A percentile compares a stretch with the other conserved stretches of the same genome.
Conservation (phyloP, 2,888 invertebrate species). For the Hipparchia sbordonii region DNA sequence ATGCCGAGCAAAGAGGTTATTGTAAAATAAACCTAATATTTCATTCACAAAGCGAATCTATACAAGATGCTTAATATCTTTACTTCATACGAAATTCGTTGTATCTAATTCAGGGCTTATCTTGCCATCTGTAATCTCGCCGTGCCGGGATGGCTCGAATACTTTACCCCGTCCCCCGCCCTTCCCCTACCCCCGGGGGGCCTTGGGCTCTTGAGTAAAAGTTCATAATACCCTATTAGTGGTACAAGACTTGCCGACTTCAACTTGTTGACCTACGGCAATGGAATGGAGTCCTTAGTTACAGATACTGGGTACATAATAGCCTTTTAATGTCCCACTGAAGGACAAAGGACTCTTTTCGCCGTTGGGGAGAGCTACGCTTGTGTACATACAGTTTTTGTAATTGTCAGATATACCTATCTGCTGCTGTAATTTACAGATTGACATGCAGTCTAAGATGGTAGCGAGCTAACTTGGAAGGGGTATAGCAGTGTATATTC, state of each 20-base stretch:
- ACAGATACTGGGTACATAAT: slow-evolving; percentile 7
- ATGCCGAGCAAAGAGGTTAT: slow-evolving; percentile 56
- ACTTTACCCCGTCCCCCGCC: slow-evolving; percentile 50
- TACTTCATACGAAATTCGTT: slow-evolving; percentile 79
- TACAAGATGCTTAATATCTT: slow-evolving; percentile 69
- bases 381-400: no score
- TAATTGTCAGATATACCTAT: no score
- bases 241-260: slow-evolving; percentile 63
- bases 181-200: slow-evolving; percentile 44
- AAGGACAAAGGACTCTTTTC: slow-evolving; percentile 6
- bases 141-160: slow-evolving; percentile 69
- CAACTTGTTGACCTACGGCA: slow-evolving; percentile 47
- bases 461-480: no score
- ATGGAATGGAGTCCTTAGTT: slow-evolving; percentile 37
- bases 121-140: slow-evolving; percentile 80
- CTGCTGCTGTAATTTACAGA: no score
- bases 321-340: slow-evolving; percentile 9
- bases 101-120: slow-evolving; percentile 81
- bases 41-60: slow-evolving; percentile 73
- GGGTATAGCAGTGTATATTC: no score
- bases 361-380: neutral
- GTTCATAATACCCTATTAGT: slow-evolving; percentile 81
- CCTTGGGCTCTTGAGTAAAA: slow-evolving; percentile 67
- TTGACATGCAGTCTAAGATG: no score
- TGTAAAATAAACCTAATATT: slow-evolving; percentile 68